These are phyloP conservation scores for Trichopoda pennipes DNA, from an alignment of 2,888 invertebrate genomes.

Conservation along the genomic window DNA sequence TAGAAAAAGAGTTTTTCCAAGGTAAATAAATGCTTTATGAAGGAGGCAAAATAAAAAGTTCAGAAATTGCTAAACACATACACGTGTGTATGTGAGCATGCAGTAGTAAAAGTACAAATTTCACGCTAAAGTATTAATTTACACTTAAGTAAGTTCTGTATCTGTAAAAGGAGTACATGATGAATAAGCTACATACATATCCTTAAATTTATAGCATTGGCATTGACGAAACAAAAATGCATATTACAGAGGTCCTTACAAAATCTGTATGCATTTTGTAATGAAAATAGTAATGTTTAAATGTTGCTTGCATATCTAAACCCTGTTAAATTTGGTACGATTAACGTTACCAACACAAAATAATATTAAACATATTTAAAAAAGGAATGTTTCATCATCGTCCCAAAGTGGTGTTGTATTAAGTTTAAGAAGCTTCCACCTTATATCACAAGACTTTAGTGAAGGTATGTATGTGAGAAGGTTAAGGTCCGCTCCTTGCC, in stretches of 20 bases:
- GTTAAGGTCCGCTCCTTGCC: too few species aligned
- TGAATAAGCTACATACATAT: neutral
- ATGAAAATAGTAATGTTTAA: conserved; percentile 18
- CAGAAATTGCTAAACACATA: neutral
- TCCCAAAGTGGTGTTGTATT: too few species aligned
- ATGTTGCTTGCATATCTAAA: too few species aligned
- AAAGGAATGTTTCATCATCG: too few species aligned
- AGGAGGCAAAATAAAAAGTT: neutral
- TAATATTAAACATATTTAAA: too few species aligned
- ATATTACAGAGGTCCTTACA: too few species aligned
- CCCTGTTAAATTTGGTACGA: too few species aligned
- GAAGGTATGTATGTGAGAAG: too few species aligned
- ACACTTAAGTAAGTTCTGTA: conserved; percentile 42
- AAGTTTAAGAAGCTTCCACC: too few species aligned
- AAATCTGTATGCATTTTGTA: too few species aligned
- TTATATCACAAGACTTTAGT: too few species aligned
- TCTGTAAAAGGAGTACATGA: neutral
- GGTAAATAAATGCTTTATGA: conserved; percentile 50
- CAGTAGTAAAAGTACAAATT: conserved; percentile 20
- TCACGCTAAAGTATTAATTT: conserved; percentile 44
- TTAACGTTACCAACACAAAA: neutral
- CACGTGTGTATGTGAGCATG: neutral
- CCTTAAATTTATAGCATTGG: neutral
- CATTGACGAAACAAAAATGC: neutral
- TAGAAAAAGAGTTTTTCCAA: conserved; percentile 47